Conservation (phyloP, 92 coral and sea anemone species). For the Heliopora coerulea region DNA sequence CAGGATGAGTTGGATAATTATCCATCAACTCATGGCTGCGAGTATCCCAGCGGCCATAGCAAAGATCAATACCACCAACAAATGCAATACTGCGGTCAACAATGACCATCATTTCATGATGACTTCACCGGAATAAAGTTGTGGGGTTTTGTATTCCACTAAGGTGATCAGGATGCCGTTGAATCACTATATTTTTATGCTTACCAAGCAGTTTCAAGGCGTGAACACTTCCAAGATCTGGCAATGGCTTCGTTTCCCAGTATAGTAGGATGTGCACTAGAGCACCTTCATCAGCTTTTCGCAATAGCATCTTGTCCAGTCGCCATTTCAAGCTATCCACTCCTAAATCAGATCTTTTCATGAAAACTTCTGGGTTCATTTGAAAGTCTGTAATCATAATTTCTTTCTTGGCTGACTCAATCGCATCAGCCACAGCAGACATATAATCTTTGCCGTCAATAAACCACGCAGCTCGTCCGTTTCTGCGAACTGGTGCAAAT, state of each 20-base stretch:
- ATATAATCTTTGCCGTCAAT: conserved; percentile 56
- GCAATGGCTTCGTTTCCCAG: conserved; percentile 41
- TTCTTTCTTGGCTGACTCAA: conserved; percentile 41
- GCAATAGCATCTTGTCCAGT: conserved; percentile 52
- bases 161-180: conserved; percentile 51
- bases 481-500: conserved; percentile 47
- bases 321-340: conserved; percentile 45
- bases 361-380: conserved; percentile 45
- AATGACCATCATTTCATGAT: conserved; percentile 56
- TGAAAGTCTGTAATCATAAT: conserved; percentile 53
- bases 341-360: conserved; percentile 48
- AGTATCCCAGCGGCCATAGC: conserved; percentile 60
- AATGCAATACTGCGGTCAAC: conserved; percentile 54
- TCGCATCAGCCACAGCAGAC: conserved; percentile 57
- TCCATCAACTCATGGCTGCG: conserved; percentile 56
- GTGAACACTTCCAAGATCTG: conserved; percentile 51
- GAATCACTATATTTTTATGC: conserved; percentile 39
- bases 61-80: conserved; percentile 56
- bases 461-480: conserved; percentile 47
- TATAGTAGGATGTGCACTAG: conserved; percentile 43
- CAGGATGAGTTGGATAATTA: conserved; percentile 38
- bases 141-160: no score
- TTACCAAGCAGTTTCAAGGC: conserved; percentile 3
- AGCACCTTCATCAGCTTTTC: conserved; percentile 49
- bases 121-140: conserved; percentile 45